These are phyloP conservation scores for Xestobium rufovillosum DNA, from an alignment of 2,888 invertebrate species.

Conservation along the genomic window DNA sequence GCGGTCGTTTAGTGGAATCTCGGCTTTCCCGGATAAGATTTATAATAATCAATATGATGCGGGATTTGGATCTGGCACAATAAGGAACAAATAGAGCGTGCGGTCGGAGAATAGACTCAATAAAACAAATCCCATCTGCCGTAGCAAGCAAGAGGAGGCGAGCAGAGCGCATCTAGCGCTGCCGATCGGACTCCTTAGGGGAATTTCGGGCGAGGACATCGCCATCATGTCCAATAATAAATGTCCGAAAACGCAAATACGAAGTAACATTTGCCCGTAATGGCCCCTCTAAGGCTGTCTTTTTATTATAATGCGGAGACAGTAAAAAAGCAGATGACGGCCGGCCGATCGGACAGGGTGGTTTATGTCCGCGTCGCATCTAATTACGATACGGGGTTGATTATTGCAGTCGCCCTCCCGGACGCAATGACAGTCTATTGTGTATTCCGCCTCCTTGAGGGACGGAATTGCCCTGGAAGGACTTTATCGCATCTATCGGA, in stretches of 20 bases:
- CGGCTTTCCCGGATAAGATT: too few species aligned
- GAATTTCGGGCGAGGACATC: slow-evolving; percentile 27
- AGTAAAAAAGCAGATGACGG: slow-evolving; percentile 58
- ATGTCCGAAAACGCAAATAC: slow-evolving; percentile 45
- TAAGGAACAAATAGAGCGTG: slow-evolving; percentile 44
- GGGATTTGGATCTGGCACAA: slow-evolving; percentile 41
- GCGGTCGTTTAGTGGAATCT: too few species aligned
- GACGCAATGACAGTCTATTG: slow-evolving; percentile 30
- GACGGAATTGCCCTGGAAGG: slow-evolving; percentile 30
- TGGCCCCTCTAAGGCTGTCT: slow-evolving; percentile 39
- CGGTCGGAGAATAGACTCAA: slow-evolving; percentile 40
- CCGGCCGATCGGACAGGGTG: slow-evolving; percentile 37
- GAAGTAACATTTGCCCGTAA: slow-evolving; percentile 45
- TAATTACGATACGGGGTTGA: slow-evolving; percentile 40
- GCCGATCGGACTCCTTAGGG: slow-evolving; percentile 6
- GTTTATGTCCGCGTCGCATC: slow-evolving; percentile 39
- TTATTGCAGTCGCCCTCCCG: slow-evolving; percentile 31
- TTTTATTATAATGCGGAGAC: slow-evolving; percentile 60
- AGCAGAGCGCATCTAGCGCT: slow-evolving; percentile 19
- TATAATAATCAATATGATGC: slow-evolving; percentile 39
- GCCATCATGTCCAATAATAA: slow-evolving; percentile 40
- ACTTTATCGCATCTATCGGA: slow-evolving; percentile 31
- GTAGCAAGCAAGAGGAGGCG: slow-evolving; percentile 16
- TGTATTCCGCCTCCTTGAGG: slow-evolving; percentile 39
- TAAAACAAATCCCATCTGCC: slow-evolving; percentile 44